Evolutionary conservation across 2,113 vertebrate species (phyloP).

Genomic region (Hylia prasina): DNA sequence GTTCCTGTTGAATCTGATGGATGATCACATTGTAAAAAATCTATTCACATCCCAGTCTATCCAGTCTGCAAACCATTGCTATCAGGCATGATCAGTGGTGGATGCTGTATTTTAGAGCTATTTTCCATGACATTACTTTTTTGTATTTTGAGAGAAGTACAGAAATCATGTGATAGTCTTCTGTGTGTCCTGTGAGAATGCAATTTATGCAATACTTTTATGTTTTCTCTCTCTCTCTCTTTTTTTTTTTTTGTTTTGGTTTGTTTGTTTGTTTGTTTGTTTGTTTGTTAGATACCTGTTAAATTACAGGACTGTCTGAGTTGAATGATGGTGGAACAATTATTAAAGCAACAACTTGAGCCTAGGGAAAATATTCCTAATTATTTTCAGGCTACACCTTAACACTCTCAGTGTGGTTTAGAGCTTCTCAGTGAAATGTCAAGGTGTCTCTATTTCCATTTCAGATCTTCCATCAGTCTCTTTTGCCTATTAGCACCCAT

Average conservation of each 20-base stretch:
- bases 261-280: too few species aligned
- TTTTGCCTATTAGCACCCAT: not conserved
- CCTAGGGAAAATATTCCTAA: not conserved
- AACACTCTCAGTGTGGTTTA: not conserved
- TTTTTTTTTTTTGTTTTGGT: too few species aligned
- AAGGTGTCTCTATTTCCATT: not conserved
- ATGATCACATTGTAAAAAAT: not conserved
- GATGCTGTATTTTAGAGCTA: not conserved
- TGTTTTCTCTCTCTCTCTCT: not conserved
- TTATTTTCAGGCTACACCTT: not conserved
- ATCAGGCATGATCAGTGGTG: not conserved
- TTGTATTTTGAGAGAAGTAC: not conserved
- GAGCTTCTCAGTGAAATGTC: not conserved
- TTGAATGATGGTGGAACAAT: not conserved
- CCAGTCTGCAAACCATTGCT: not conserved
- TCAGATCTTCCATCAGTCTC: not conserved
- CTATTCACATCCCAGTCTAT: not conserved
- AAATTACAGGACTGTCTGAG: not conserved
- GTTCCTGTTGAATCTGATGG: not conserved
- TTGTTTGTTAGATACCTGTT: not conserved
- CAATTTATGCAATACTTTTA: not conserved
- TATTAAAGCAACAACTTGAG: not conserved
- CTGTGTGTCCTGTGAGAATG: not conserved
- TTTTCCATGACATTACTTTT: not conserved
- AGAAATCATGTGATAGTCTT: not conserved